Conservation (phyloP, 2,888 invertebrate species). For the Malthinus flaveolus region DNA sequence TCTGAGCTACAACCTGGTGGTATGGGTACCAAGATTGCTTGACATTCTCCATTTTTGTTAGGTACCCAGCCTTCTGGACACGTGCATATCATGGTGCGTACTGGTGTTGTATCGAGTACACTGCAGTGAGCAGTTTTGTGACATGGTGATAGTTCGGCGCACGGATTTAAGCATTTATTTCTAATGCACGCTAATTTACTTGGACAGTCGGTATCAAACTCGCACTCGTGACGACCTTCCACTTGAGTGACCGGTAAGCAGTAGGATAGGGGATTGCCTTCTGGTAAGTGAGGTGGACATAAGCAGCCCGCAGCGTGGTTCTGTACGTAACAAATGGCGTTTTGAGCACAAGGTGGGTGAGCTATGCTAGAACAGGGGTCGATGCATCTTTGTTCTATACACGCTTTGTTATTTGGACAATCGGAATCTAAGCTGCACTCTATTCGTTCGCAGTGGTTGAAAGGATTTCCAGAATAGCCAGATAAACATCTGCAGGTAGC, state of each 20-base stretch:
- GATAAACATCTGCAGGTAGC: slow-evolving; percentile 78
- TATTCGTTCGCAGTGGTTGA: slow-evolving; percentile 72
- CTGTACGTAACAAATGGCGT: slow-evolving; percentile 78
- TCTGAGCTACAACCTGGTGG: slow-evolving; percentile 79
- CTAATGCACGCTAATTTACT: slow-evolving; percentile 79
- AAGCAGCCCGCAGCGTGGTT: slow-evolving; percentile 82
- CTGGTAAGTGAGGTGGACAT: slow-evolving; percentile 77
- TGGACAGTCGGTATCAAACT: slow-evolving; percentile 78
- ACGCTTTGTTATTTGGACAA: slow-evolving; percentile 76
- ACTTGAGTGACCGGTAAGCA: slow-evolving; percentile 59
- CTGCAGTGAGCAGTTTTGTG: slow-evolving; percentile 74
- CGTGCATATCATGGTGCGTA: slow-evolving; percentile 85
- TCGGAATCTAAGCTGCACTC: slow-evolving; percentile 81
- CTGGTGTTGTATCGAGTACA: slow-evolving; percentile 82
- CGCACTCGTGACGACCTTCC: slow-evolving; percentile 68
- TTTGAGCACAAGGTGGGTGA: slow-evolving; percentile 77
- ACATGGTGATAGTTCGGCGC: slow-evolving; percentile 76
- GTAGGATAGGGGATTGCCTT: slow-evolving; percentile 79
- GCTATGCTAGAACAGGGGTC: slow-evolving; percentile 74
- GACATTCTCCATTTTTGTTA: slow-evolving; percentile 77
- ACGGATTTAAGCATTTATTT: slow-evolving; percentile 78
- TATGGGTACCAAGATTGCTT: slow-evolving; percentile 69
- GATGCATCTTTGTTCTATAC: slow-evolving; percentile 72
- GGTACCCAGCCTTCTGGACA: slow-evolving; percentile 86
- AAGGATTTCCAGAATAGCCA: slow-evolving; percentile 80